Evolutionary conservation across 2,888 invertebrate genomes (phyloP).

Genomic region (Cetonia aurata): DNA sequence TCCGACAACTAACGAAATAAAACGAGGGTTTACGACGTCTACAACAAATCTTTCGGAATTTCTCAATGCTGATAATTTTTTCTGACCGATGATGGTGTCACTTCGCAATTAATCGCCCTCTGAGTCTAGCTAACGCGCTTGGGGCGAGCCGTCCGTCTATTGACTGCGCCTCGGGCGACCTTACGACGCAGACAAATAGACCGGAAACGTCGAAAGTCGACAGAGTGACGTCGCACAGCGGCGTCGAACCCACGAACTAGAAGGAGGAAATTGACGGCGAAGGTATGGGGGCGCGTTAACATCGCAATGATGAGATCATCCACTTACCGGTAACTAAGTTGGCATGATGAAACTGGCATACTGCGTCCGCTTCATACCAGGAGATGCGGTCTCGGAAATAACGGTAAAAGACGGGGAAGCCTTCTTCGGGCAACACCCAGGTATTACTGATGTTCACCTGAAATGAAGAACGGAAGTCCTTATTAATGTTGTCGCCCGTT

Average conservation of each 20-base stretch:
- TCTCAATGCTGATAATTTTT: too few relatives aligned
- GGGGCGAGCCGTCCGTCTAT: too few relatives aligned
- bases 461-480: constrained; percentile 52
- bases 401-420: constrained; percentile 85
- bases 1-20: too few relatives aligned
- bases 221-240: constrained; percentile 3
- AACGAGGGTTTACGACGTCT: too few relatives aligned
- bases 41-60: too few relatives aligned
- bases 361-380: constrained; percentile 87
- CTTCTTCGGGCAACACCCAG: constrained; percentile 85
- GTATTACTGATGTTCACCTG: constrained; percentile 87
- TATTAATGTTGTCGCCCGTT: too few relatives aligned
- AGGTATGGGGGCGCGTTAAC: constrained; percentile 37
- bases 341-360: constrained; percentile 86
- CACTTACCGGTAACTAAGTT: constrained; percentile 82
- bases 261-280: constrained; percentile 30
- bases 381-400: constrained; percentile 87
- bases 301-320: constrained; percentile 38
- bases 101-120: too few relatives aligned
- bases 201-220: background rate
- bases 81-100: too few relatives aligned
- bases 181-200: background rate
- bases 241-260: too few relatives aligned
- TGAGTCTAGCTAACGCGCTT: too few relatives aligned
- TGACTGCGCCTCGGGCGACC: too few relatives aligned